These are phyloP conservation scores for Muricea muricata DNA, from an alignment of 92 coral and sea anemone genomes.

Conservation along the genomic window DNA sequence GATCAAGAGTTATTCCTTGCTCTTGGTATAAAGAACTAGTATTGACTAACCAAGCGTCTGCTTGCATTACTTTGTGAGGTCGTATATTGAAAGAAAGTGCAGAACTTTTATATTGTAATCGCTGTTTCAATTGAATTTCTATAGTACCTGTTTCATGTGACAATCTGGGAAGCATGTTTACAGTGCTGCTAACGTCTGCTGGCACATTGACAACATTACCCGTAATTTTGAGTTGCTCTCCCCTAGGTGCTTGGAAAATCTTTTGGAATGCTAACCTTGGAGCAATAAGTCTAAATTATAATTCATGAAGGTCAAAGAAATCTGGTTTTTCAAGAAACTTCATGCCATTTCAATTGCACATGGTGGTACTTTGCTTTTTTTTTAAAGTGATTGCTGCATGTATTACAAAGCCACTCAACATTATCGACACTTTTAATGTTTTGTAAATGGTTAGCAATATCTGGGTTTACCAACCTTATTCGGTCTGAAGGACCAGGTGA, in stretches of 20 bases:
- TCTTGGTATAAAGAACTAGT: conserved; percentile 65
- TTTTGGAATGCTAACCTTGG: conserved; percentile 58
- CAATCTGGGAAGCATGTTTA: conserved; percentile 67
- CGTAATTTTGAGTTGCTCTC: no score
- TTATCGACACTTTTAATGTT: no score
- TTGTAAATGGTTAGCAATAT: no score
- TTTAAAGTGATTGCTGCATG: no score
- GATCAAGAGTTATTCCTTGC: conserved; percentile 56
- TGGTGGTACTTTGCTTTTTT: no score
- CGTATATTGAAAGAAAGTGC: no score
- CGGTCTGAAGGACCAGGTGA: no score
- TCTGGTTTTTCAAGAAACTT: conserved; percentile 48
- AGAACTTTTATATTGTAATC: no score
- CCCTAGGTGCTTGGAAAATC: no score
- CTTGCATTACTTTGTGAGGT: no score
- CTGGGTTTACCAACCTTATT: no score
- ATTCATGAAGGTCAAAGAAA: conserved; percentile 58
- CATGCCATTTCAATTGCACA: conserved; percentile 67
- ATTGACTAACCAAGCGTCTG: not conserved
- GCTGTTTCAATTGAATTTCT: conserved; percentile 63
- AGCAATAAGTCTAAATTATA: conserved; percentile 53
- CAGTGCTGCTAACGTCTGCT: conserved; percentile 65
- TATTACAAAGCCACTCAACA: no score
- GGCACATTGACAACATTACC: conserved; percentile 74
- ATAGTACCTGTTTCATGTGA: conserved; percentile 58